Evolutionary conservation across 2,113 vertebrate genomes (phyloP).

Genomic region (Pheucticus melanocephalus): DNA sequence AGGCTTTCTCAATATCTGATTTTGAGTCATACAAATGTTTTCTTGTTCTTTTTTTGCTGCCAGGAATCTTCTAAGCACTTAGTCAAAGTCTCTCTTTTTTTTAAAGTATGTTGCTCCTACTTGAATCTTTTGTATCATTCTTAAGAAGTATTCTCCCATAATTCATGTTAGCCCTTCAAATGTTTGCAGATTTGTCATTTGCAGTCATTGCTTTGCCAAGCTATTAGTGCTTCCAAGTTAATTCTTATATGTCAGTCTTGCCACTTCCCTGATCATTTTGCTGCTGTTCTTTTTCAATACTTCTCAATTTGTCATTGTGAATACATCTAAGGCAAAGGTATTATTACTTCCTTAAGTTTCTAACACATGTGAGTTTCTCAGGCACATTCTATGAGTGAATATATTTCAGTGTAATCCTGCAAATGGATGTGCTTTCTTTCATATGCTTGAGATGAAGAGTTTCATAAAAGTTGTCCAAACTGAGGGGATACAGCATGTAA

Average conservation of each 20-base stretch:
- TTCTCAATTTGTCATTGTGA: background rate
- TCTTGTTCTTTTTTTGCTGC: constrained; percentile 1
- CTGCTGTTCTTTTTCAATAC: background rate
- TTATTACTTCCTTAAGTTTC: background rate
- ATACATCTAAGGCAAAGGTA: background rate
- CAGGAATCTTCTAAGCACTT: background rate
- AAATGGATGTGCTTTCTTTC: background rate
- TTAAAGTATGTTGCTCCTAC: background rate
- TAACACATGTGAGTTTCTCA: background rate
- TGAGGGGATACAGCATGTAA: background rate
- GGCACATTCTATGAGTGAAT: background rate
- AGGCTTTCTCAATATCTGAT: background rate
- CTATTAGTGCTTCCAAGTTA: constrained; percentile 22
- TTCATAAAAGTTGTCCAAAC: background rate
- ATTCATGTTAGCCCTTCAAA: constrained; percentile 37
- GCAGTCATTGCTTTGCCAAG: constrained; percentile 18
- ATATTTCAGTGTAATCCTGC: background rate
- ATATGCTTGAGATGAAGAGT: background rate
- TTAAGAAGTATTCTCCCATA: constrained; percentile 15
- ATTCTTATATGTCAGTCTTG: background rate
- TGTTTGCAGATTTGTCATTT: constrained; percentile 50
- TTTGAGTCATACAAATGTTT: background rate
- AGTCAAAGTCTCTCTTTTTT: background rate
- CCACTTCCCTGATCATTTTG: background rate
- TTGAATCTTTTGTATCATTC: background rate